A percentile compares a stretch with the other conserved stretches of the same genome.
Evolutionary conservation across 1,140 invertebrate species (phyloP).

Genomic region (Drosophila arizonae): DNA sequence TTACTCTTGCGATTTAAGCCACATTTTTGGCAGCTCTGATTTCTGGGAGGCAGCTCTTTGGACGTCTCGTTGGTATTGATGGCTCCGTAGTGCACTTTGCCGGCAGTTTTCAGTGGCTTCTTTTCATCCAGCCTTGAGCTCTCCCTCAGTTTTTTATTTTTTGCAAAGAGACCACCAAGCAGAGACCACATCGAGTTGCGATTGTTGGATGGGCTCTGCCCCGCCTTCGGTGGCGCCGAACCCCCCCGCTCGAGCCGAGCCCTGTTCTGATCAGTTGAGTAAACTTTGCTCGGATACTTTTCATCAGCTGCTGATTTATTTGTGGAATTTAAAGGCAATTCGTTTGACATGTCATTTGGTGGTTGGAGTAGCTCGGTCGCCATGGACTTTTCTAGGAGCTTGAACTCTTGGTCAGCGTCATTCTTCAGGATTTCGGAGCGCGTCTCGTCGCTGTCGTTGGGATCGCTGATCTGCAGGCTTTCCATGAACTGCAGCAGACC

Average conservation of each 20-base stretch:
- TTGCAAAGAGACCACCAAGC: conserved; percentile 16
- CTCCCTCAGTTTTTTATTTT: not conserved
- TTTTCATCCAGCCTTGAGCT: not conserved
- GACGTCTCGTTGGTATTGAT: not conserved
- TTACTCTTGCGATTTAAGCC: conserved; percentile 5
- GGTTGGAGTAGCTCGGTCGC: not conserved
- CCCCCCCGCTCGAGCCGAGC: not conserved
- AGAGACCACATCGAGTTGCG: conserved; percentile 28
- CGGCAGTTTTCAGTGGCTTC: not conserved
- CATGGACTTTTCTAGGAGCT: not conserved
- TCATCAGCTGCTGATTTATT: conserved; percentile 55
- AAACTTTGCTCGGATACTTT: conserved; percentile 34
- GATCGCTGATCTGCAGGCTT: conserved; percentile 1
- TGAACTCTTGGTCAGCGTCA: not conserved
- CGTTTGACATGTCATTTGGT: conserved; percentile 35
- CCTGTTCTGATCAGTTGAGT: not conserved
- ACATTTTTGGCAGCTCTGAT: conserved; percentile 19
- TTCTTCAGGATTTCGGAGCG: not conserved
- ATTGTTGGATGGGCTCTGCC: not conserved
- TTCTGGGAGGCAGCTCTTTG: not conserved
- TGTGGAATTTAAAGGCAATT: conserved; percentile 39
- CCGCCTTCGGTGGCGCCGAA: not conserved
- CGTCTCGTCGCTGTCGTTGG: not conserved
- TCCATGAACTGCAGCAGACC: conserved; percentile 19
- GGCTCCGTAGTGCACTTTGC: not conserved